Base-by-base conservation (phyloP, 2,797 vertebrate genomes). In the Natrix natrix region DNA sequence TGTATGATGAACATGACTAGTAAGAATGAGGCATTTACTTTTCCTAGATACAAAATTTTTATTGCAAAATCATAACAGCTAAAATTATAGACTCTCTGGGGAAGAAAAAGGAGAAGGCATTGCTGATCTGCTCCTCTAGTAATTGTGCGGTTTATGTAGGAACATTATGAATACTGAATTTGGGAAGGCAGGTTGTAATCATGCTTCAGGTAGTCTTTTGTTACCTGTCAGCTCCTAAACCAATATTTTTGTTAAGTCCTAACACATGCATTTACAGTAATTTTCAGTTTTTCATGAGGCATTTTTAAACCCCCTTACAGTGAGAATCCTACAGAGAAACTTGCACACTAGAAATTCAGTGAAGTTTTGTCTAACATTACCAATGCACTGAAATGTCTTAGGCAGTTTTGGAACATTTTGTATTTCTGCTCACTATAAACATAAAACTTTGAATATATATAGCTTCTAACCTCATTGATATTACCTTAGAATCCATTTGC, bases 191-290 rank as follows among this genome's bases (percentile, higher is more conserved):
- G 55, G 43, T 54, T 59, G 17, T 88, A 88, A 88, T 88, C 55
- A 88, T 88, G n/a, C 55, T 37, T 32, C 17, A 37, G n/a, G n/a
- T 88, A 26, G 24, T 48, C 60, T 63, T 89, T 89, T 89, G 88
- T 63, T 61, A 52, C 26, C 28, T 26, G 43, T 66, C 43, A 13
- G 59, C 26, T 52, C 20, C 88, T 89, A 43, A 89, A 89, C 43
- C 28, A 89, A 89, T 52, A 48, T 66, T 63, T 52, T 28, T 4
- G 24, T 43, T 32, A 57, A 88, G 32, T n/a, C 6, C 37, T 88
- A 88, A 88, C n/a, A 59, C 55, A 66, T 63, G 43, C 24, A 89
- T 89, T 89, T 89, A 89, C 43, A 63, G 43, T 89, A 66, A 89
- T 89, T 88, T 88, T 37, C 55, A 57, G 17, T 59, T 88, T 88